Conservation (phyloP, 35 echinoderm and acorn worm genomes). For the Strongylocentrotus purpuratus region DNA sequence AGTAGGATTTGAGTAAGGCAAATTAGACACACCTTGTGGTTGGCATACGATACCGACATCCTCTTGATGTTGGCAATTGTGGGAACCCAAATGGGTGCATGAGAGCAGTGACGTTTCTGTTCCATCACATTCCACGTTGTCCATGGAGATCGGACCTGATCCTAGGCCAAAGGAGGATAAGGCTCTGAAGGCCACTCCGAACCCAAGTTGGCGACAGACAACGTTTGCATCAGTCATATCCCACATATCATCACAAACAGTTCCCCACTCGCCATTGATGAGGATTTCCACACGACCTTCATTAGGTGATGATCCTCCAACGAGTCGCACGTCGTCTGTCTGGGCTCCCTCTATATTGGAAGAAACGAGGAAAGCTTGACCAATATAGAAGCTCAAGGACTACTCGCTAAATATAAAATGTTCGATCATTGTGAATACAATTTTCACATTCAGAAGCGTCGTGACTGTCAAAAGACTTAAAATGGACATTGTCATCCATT, state of each 20-base stretch:
- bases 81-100: neutral
- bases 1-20: neutral
- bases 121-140: constrained; percentile 52
- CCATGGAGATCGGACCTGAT: constrained; percentile 34
- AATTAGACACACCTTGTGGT: constrained; percentile 19
- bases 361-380: no score
- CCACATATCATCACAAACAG: constrained; percentile 60
- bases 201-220: constrained; percentile 49
- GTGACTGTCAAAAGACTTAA: no score
- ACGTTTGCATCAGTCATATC: constrained; percentile 55
- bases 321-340: neutral
- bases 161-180: constrained; percentile 25
- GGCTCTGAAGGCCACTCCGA: constrained; percentile 22
- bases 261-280: constrained; percentile 54
- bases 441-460: no score
- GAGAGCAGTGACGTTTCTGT: constrained; percentile 38
- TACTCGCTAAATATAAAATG: no score
- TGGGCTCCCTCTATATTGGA: neutral
- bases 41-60: constrained; percentile 49
- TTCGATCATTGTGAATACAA: no score
- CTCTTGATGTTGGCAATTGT: constrained; percentile 35
- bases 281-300: constrained; percentile 55
- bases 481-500: no score
- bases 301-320: neutral
- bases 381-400: no score